A percentile compares a stretch with the other conserved stretches of the same genome.
Evolutionary conservation across 2,113 vertebrate species (phyloP).

Genomic region (Conger conger): DNA sequence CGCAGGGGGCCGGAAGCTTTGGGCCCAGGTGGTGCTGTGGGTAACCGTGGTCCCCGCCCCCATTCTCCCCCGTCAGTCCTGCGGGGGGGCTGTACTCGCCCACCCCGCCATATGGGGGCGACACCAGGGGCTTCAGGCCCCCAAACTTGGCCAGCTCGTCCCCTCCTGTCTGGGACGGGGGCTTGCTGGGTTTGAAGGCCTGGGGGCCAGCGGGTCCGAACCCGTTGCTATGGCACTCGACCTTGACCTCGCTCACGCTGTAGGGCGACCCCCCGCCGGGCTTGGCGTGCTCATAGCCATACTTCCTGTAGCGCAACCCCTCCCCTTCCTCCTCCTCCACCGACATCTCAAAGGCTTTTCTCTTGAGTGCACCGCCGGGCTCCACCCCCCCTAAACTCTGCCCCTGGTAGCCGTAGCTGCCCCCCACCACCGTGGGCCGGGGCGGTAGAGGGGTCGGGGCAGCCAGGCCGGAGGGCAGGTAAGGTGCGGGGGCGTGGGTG

Average conservation of each 20-base stretch:
- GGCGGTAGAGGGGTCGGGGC: conserved; percentile 80
- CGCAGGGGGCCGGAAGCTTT: conserved; percentile 60
- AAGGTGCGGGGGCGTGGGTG: conserved; percentile 76
- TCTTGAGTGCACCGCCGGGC: conserved; percentile 76
- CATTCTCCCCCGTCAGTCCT: conserved; percentile 72
- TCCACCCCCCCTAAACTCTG: conserved; percentile 67
- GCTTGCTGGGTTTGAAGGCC: conserved; percentile 78
- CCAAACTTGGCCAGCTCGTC: conserved; percentile 66
- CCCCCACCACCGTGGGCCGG: conserved; percentile 73
- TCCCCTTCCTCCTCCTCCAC: conserved; percentile 72
- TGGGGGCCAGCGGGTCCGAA: conserved; percentile 70
- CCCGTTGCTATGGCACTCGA: conserved; percentile 81
- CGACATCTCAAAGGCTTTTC: conserved; percentile 84
- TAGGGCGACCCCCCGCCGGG: conserved; percentile 72
- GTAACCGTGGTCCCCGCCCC: conserved; percentile 60
- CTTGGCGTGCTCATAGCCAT: conserved; percentile 82
- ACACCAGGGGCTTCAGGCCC: conserved; percentile 76
- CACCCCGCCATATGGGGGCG: conserved; percentile 68
- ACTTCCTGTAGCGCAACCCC: conserved; percentile 81
- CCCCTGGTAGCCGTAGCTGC: conserved; percentile 81
- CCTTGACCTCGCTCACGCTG: conserved; percentile 69
- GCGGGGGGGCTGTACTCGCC: conserved; percentile 80
- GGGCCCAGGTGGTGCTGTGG: conserved; percentile 59
- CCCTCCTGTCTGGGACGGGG: conserved; percentile 64
- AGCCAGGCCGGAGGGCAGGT: conserved; percentile 80